Conservation (phyloP, 2,113 vertebrate species). For the Chloropsis hardwickii region DNA sequence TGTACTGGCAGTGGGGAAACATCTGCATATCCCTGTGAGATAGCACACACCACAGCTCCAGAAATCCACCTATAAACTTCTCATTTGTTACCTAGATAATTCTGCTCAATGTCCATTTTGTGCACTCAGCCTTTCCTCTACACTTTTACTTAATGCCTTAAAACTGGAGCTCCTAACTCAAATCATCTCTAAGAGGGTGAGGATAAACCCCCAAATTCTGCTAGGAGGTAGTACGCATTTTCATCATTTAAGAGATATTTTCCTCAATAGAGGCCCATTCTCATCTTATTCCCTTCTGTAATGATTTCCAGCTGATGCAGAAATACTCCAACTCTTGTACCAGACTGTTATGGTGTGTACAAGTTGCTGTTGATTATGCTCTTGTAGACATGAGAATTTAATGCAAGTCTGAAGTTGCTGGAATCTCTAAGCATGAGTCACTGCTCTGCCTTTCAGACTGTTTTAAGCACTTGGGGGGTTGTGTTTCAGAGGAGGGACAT, state of each 20-base stretch:
- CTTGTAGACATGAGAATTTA: background rate
- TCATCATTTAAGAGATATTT: background rate
- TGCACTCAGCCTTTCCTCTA: background rate
- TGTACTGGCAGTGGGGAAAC: background rate
- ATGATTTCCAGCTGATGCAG: background rate
- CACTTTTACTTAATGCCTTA: background rate
- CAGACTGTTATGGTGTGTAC: background rate
- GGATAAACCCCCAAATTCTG: background rate
- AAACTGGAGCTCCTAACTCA: background rate
- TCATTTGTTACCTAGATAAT: background rate
- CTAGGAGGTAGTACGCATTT: background rate
- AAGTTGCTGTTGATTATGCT: background rate
- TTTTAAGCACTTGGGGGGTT: background rate
- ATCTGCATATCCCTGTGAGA: background rate
- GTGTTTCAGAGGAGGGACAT: background rate
- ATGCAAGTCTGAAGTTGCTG: background rate
- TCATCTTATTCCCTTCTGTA: background rate
- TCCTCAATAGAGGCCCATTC: background rate
- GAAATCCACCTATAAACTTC: background rate
- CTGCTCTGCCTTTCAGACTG: background rate
- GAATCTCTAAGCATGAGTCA: background rate
- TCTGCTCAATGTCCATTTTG: background rate
- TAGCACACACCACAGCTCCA: background rate
- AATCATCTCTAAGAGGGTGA: background rate
- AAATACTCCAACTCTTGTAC: background rate